Base-by-base conservation (phyloP, 1,140 invertebrate genomes). In the Formica selysi region DNA sequence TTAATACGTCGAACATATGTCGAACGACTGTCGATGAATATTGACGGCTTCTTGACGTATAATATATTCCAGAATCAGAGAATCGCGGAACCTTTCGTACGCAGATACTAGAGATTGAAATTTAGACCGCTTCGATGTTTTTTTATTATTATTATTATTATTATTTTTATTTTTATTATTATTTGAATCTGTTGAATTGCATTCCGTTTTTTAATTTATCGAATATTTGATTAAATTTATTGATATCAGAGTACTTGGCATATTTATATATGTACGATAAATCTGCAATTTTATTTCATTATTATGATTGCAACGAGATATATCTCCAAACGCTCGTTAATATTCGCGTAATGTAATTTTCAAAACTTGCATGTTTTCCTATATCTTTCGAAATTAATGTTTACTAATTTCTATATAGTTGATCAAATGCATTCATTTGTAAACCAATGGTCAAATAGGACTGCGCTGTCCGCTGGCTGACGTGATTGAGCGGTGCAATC, bases 311-410 rank as follows among this genome's bases (percentile, higher is more conserved):
- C 7, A 61, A 61, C 3, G 51, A 10, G 41, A n/a, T n/a, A n/a
- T 57, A 26, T 76, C 7, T 7, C 13, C 22, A 3, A n/a, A 61
- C 3, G 38, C 11, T 44, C 38, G 19, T 76, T 76, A 44, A 76
- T 62, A 26, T 61, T 61, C 8, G 6, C 29, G 44, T 41, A 16
- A 41, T 62, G 1, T 44, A 13, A 62, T 64, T 62, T 59, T 8
- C 22, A 0, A 59, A 29, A 29, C 59, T 16, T 3, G 19, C n/a
- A 61, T 16, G 16, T 41, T 76, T 64, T 5, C 2, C 6, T 19
- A 2, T 76, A 62, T 76, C 44, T 44, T 62, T n/a, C 38, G 38
- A n/a, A 51, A 78, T 64, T 78, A 32, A 65, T 78, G 26, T n/a
- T 62, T 44, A 22, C 41, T 10, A 41, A 10, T 4, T 22, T 61